A percentile compares a stretch with the other conserved stretches of the same genome.
phyloP scores from a whole-genome alignment of 2,797 vertebrate genomes.

The Lagorchestes hirsutus region DNA sequence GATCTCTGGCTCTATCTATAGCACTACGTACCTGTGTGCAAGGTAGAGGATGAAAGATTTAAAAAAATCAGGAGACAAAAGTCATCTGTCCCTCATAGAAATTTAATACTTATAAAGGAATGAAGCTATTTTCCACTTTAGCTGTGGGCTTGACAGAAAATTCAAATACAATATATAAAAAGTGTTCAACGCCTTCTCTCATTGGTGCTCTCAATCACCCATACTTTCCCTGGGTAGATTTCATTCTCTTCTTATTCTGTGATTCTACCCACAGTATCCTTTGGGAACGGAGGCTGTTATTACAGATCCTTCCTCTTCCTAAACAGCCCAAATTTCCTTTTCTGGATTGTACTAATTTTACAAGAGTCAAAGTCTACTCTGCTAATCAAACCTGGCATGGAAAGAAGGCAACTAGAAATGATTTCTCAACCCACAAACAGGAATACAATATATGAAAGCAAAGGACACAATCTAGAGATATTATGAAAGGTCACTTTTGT shows the following conservation, averaged over 20 bases:
- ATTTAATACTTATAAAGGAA: neutral
- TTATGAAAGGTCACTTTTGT: neutral
- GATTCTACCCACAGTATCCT: neutral
- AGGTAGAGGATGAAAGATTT: neutral
- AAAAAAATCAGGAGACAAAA: neutral
- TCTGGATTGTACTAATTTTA: neutral
- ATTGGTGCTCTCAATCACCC: neutral
- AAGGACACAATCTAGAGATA: neutral
- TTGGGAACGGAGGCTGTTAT: neutral
- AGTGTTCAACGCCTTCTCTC: neutral
- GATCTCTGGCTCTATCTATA: neutral
- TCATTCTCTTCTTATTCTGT: neutral
- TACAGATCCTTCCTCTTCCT: neutral
- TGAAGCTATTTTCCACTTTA: neutral
- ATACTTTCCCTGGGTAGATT: neutral
- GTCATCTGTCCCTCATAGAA: neutral
- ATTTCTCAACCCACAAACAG: neutral
- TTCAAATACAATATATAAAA: neutral
- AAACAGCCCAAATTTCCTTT: neutral
- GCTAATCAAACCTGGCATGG: neutral
- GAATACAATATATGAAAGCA: neutral
- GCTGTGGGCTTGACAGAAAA: conserved; percentile 7
- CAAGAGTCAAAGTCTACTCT: neutral
- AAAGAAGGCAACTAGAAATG: neutral
- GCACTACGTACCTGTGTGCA: neutral